These are phyloP conservation scores for human DNA, from an alignment of 2,113 vertebrate genomes.

Conservation along the genomic window DNA sequence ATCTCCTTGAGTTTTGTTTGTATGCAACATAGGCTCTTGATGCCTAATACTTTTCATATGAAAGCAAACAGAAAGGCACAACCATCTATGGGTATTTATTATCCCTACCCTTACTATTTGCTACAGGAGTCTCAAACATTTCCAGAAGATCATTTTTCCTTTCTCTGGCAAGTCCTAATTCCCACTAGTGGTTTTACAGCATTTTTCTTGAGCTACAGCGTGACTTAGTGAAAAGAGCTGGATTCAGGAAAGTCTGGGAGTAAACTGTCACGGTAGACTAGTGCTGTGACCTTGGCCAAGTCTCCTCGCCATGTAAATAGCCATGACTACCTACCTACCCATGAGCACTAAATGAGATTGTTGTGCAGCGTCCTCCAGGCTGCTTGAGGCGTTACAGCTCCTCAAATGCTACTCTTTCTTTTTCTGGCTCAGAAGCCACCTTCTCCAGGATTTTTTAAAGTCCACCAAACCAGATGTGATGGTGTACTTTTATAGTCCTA, in stretches of 20 bases:
- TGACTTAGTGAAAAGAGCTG: background rate
- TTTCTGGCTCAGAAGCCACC: background rate
- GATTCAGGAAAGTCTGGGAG: background rate
- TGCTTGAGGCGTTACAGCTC: background rate
- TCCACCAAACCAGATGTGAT: background rate
- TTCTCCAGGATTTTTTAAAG: background rate
- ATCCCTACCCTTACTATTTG: background rate
- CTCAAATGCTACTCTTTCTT: background rate
- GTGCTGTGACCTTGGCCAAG: background rate
- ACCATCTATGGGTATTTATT: background rate
- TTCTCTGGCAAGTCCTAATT: background rate
- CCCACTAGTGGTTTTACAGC: background rate
- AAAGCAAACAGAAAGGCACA: background rate
- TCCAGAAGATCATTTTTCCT: background rate
- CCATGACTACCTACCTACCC: too few species aligned
- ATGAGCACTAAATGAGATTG: background rate
- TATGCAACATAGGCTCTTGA: background rate
- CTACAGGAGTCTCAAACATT: background rate
- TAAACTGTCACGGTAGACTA: accelerated
- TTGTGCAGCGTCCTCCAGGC: background rate
- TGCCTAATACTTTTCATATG: background rate
- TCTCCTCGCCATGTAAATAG: background rate
- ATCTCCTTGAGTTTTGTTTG: background rate
- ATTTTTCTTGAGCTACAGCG: background rate
- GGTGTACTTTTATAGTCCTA: background rate